phyloP scores from a whole-genome alignment of 2,888 invertebrate species.

The Bibio marci region DNA sequence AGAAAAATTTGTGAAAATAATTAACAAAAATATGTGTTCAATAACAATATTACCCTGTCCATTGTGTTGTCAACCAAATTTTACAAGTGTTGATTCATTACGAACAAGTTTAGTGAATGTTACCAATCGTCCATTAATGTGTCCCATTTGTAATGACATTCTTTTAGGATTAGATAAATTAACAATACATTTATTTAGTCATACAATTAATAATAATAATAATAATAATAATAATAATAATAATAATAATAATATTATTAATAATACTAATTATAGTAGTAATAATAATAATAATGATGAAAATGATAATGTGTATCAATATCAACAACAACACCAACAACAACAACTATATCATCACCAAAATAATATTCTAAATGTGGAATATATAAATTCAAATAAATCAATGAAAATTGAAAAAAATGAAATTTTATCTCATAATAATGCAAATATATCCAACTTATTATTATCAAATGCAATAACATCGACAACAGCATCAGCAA shows the following conservation, averaged over 20 bases:
- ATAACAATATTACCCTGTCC: conserved; percentile 47
- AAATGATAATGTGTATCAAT: too few relatives aligned
- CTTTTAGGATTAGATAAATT: conserved; percentile 63
- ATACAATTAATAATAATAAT: conserved; percentile 27
- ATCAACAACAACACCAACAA: too few relatives aligned
- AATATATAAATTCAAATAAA: too few relatives aligned
- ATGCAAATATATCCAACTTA: not conserved
- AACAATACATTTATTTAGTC: conserved; percentile 67
- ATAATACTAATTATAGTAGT: too few relatives aligned
- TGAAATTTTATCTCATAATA: not conserved
- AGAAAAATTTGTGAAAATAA: too few relatives aligned
- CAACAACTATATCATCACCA: too few relatives aligned
- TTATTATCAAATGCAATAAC: not conserved
- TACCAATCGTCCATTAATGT: conserved; percentile 54
- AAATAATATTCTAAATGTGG: too few relatives aligned
- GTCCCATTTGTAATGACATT: conserved; percentile 62
- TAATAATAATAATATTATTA: too few relatives aligned
- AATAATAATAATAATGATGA: too few relatives aligned
- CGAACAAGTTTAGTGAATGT: conserved; percentile 54
- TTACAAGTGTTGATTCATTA: conserved; percentile 50
- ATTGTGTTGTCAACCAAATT: conserved; percentile 55
- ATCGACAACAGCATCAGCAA: not conserved
- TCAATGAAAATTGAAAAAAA: too few relatives aligned
- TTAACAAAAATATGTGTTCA: conserved; percentile 31
- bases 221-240: not conserved